Evolutionary conservation across 2,888 invertebrate species (phyloP).

Genomic region (Malthinus flaveolus): DNA sequence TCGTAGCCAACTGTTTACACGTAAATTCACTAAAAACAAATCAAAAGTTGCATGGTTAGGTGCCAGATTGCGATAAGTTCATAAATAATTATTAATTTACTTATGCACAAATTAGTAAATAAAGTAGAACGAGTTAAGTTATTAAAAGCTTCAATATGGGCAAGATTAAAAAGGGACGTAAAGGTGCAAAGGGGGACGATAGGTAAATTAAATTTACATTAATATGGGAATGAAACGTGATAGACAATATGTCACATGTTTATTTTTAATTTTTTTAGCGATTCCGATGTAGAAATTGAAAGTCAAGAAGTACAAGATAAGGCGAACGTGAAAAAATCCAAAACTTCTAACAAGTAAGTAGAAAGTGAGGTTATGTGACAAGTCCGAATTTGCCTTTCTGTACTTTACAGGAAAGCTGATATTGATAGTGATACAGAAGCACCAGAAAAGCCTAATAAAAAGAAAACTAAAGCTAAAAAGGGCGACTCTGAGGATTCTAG

Average conservation of each 20-base stretch:
- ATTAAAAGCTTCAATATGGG: slow-evolving; percentile 61
- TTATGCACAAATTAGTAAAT: slow-evolving; percentile 45
- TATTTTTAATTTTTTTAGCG: slow-evolving; percentile 55
- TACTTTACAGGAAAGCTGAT: slow-evolving; percentile 22
- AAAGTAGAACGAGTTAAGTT: slow-evolving; percentile 35
- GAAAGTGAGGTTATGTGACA: not conserved
- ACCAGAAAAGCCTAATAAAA: slow-evolving; percentile 27
- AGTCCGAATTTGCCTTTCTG: not conserved
- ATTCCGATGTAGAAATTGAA: slow-evolving; percentile 59
- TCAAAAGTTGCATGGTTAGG: slow-evolving; percentile 21
- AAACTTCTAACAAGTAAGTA: slow-evolving; percentile 44
- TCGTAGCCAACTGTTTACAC: too few species aligned
- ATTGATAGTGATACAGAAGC: slow-evolving; percentile 37
- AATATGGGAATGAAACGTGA: slow-evolving; percentile 31
- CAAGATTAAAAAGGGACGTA: slow-evolving; percentile 82
- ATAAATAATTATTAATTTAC: slow-evolving; percentile 35
- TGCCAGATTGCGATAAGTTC: slow-evolving; percentile 19
- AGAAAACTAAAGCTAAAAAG: slow-evolving; percentile 41
- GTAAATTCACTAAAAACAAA: not conserved
- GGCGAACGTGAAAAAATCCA: slow-evolving; percentile 45
- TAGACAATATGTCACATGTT: slow-evolving; percentile 18
- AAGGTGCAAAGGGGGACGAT: slow-evolving; percentile 73
- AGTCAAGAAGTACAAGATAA: slow-evolving; percentile 44
- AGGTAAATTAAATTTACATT: slow-evolving; percentile 60
- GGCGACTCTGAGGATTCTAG: slow-evolving; percentile 52